Evolutionary conservation across 2,113 vertebrate genomes (phyloP).

Genomic region (Canis aureus): DNA sequence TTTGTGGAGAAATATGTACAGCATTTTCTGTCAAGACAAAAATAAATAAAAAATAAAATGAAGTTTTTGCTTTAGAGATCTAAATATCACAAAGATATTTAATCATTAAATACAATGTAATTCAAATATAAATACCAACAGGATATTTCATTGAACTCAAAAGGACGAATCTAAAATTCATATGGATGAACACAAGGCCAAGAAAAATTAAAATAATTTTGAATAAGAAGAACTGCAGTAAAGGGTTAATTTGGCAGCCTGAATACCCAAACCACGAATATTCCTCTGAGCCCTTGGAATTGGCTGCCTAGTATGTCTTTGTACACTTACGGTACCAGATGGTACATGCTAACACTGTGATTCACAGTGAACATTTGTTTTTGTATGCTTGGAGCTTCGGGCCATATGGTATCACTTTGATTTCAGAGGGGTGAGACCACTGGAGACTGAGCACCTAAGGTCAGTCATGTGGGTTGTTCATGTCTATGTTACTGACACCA

Average conservation of each 20-base stretch:
- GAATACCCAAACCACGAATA: neutral
- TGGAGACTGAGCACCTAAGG: neutral
- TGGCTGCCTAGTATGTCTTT: neutral
- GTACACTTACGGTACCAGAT: neutral
- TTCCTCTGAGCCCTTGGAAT: neutral
- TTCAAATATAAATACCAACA: neutral
- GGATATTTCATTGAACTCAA: neutral
- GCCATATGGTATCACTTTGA: neutral
- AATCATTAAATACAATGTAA: neutral
- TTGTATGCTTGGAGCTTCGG: neutral
- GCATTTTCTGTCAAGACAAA: neutral
- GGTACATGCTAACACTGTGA: neutral
- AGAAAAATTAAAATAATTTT: neutral
- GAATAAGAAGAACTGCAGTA: neutral
- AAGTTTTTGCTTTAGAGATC: neutral
- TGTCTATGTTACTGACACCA: neutral
- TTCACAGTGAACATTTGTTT: neutral
- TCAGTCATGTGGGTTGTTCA: neutral
- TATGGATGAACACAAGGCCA: neutral
- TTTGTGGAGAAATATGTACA: neutral
- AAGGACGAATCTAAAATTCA: neutral
- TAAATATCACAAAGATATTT: neutral
- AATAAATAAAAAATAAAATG: neutral
- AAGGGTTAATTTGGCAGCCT: neutral
- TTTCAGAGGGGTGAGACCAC: neutral